phyloP scores from a whole-genome alignment of 2,888 invertebrate species.

The Volucella zonaria region DNA sequence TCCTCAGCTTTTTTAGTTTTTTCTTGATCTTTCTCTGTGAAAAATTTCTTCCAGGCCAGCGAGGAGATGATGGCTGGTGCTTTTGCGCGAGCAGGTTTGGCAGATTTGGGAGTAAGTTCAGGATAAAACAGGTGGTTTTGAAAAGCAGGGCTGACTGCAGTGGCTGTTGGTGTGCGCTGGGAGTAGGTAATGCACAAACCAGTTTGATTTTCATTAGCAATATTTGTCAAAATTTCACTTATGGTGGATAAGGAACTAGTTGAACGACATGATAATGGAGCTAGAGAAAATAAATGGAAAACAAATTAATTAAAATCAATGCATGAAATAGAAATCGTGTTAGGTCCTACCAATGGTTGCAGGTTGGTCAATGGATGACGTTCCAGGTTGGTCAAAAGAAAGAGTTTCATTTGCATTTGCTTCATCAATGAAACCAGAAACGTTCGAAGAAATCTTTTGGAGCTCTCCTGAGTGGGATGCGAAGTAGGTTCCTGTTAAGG shows the following conservation, averaged over 20 bases:
- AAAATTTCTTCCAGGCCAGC: constrained; percentile 20
- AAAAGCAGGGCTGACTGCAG: constrained; percentile 24
- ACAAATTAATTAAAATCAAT: constrained; percentile 9
- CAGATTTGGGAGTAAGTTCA: constrained; percentile 17
- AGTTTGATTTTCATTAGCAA: not conserved
- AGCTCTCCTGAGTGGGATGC: no score
- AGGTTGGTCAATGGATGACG: no score
- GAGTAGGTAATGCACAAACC: no score
- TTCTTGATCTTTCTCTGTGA: constrained; percentile 6
- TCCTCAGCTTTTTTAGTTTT: not conserved
- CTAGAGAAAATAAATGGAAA: constrained; percentile 8
- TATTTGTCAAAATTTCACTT: not conserved
- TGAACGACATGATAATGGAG: not conserved
- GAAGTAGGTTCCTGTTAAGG: constrained; percentile 1
- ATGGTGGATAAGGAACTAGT: not conserved
- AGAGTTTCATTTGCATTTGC: not conserved
- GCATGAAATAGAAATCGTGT: constrained; percentile 7
- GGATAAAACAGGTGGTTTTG: constrained; percentile 21
- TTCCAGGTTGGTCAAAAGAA: not conserved
- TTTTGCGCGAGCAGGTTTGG: constrained; percentile 20
- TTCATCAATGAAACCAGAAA: constrained; percentile 9
- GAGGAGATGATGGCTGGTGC: constrained; percentile 28
- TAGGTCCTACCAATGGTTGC: not conserved
- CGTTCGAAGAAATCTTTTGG: not conserved
- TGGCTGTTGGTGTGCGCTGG: constrained; percentile 11